phyloP scores from a whole-genome alignment of 2,113 vertebrate species.

The Octodon degus region DNA sequence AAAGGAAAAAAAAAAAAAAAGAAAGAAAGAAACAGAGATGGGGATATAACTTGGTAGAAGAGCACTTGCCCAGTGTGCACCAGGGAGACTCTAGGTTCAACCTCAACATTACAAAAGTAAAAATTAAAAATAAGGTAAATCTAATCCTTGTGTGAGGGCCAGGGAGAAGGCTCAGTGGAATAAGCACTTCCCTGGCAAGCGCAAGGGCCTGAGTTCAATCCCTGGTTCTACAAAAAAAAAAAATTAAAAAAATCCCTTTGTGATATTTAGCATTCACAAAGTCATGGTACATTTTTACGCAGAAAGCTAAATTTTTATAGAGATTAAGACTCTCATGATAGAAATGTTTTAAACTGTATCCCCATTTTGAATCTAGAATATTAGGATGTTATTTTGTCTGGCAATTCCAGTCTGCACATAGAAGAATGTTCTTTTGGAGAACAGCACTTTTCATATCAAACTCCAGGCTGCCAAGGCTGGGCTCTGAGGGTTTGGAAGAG shows the following conservation, averaged over 20 bases:
- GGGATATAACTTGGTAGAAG: background rate
- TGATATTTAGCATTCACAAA: conserved; percentile 13
- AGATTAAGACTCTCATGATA: background rate
- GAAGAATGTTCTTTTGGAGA: background rate
- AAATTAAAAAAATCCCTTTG: background rate
- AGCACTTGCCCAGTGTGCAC: background rate
- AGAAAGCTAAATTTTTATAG: conserved; percentile 69
- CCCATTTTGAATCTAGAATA: background rate
- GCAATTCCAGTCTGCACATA: background rate
- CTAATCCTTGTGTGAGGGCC: background rate
- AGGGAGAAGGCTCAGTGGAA: too few relatives aligned
- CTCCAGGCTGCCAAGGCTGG: background rate
- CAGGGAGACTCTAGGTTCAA: background rate
- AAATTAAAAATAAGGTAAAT: background rate
- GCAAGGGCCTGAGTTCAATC: too few relatives aligned
- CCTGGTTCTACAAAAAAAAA: too few relatives aligned
- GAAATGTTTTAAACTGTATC: background rate
- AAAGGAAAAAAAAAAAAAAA: background rate
- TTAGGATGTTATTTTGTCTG: background rate
- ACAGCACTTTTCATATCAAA: background rate
- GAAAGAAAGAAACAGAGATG: background rate
- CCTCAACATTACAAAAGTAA: background rate
- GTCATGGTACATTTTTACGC: background rate
- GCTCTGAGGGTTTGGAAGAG: background rate
- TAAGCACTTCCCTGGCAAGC: too few relatives aligned